Evolutionary conservation across 2,113 vertebrate species (phyloP), one percentile per base, ranked within the genome.

Genomic region (Hemiprocne comata): DNA sequence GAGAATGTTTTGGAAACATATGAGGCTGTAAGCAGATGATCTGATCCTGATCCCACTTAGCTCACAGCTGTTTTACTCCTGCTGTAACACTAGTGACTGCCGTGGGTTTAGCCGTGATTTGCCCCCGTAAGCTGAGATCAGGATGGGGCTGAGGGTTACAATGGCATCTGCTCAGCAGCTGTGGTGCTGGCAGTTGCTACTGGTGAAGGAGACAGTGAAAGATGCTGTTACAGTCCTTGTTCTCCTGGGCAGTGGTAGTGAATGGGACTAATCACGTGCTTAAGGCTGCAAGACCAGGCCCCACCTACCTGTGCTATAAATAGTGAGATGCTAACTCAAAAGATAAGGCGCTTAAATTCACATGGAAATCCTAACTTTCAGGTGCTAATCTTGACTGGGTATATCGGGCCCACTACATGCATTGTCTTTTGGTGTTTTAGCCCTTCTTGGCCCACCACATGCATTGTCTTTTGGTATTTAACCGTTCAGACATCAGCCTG

Each of bases 1-100:
- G 71, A 90, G 51, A 70, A 71, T 60, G 75, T 77, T 96, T 94
- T 95, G 90, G 90, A 91, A 96, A 85, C 71, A 24, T 16, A 81
- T 31, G 66, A 90, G 55, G 46, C 92, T 91, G 42, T 55, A 79
- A 91, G 89, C 80, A 89, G 88, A 75, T 90, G 93, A 95, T 92
- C 42, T 92, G 75, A 91, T 87, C 79, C 94, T 60, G 62, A 87
- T 93, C 76, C 90, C 85, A 91, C 78, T 91, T 62, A 81, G 62
- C 77, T 93, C 66, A 61, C 70, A 91, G 85, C 78, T 93, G 80
- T 53, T 84, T 85, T 75, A 46, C 69, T 62, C 70, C 71, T 33
- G 28, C 67, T 0, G 0, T 36, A 88, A 19, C 2, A 9, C 33
- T 81, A 92, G 75, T 0, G 5, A 19, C 69, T 34, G 64, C 53